These are phyloP conservation scores for Pegoplata infirma DNA, from an alignment of 2,888 invertebrate genomes.

Conservation along the genomic window DNA sequence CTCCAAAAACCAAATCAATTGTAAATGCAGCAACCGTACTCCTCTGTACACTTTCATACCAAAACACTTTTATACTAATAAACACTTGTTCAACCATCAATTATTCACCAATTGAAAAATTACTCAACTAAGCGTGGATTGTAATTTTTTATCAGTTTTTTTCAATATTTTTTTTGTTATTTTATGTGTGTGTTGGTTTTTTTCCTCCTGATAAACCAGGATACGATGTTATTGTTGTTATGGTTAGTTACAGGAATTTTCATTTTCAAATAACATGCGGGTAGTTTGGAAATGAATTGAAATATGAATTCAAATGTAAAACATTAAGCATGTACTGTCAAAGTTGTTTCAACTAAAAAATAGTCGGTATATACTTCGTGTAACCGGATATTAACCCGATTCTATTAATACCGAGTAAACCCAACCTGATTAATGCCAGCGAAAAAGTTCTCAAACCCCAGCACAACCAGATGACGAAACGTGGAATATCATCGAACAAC, in stretches of 20 bases:
- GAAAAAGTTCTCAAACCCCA: too few relatives aligned
- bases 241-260: slow-evolving; percentile 15
- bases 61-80: slow-evolving; percentile 57
- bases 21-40: slow-evolving; percentile 17
- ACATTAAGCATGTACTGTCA: too few relatives aligned
- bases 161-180: slow-evolving; percentile 28
- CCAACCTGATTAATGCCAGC: too few relatives aligned
- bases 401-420: too few relatives aligned
- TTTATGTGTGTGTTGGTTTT: slow-evolving; percentile 2
- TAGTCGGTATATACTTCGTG: too few relatives aligned
- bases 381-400: too few relatives aligned
- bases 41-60: neutral
- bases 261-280: neutral
- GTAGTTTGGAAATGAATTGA: neutral
- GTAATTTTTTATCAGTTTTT: slow-evolving; percentile 54
- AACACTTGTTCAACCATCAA: slow-evolving; percentile 71
- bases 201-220: slow-evolving; percentile 37
- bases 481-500: too few relatives aligned
- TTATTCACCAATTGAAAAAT: slow-evolving; percentile 78
- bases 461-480: too few relatives aligned
- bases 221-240: slow-evolving; percentile 37
- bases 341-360: too few relatives aligned
- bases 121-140: slow-evolving; percentile 72
- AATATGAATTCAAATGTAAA: too few relatives aligned
- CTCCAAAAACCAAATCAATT: slow-evolving; percentile 31